These are phyloP conservation scores for Ooceraea biroi DNA, from an alignment of 1,140 invertebrate genomes.

Conservation along the genomic window DNA sequence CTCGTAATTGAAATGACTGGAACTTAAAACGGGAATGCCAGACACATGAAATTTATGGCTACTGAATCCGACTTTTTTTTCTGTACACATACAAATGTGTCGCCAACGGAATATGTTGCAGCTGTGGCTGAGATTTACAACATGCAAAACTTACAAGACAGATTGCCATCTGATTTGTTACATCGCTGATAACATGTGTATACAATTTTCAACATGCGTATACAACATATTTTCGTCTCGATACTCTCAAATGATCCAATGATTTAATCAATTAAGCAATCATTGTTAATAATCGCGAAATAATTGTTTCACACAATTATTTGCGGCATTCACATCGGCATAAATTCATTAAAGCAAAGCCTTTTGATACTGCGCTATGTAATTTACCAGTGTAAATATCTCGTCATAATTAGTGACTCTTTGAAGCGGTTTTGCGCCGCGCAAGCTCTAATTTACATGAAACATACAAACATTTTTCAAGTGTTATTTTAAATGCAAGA, in stretches of 20 bases:
- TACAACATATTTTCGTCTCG: no score
- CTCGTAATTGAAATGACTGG: constrained; percentile 20
- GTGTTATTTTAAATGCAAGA: neutral
- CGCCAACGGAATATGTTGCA: neutral
- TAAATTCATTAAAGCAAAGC: constrained; percentile 11
- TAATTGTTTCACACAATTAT: neutral
- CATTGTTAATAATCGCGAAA: constrained; percentile 4
- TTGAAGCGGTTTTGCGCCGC: no score
- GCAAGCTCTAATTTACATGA: neutral
- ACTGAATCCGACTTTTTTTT: constrained; percentile 21
- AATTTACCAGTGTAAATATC: neutral
- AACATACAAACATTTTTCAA: neutral
- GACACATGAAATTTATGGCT: constrained; percentile 18
- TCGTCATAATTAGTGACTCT: neutral
- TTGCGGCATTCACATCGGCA: constrained; percentile 3
- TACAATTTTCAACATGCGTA: no score
- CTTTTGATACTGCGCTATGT: neutral
- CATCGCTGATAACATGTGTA: neutral
- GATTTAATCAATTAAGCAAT: constrained; percentile 28
- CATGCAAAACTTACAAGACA: neutral
- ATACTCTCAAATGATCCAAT: no score
- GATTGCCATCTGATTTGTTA: constrained; percentile 1
- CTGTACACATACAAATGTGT: neutral
- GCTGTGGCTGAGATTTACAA: constrained; percentile 4
- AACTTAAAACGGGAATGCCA: constrained; percentile 31